Evolutionary conservation across 2,888 invertebrate genomes (phyloP).

Genomic region (Acrocera orbiculus): DNA sequence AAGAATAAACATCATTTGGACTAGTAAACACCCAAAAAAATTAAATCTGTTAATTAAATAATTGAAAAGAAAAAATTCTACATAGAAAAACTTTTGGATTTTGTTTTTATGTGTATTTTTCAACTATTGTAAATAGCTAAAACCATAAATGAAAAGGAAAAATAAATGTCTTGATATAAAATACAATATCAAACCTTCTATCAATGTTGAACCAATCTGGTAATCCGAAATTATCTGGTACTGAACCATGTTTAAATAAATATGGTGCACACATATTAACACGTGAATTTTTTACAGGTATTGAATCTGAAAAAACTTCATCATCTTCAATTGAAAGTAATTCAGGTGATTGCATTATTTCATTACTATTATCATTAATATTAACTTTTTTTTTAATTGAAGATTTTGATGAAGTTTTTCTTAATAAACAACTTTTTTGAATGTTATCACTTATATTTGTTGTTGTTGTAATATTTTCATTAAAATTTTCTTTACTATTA

Average conservation of each 20-base stretch:
- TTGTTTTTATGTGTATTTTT: no score
- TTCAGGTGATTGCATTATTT: conserved; percentile 27
- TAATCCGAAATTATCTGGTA: conserved; percentile 21
- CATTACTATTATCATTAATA: conserved; percentile 26
- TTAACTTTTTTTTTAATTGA: conserved; percentile 30
- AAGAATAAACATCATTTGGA: no score
- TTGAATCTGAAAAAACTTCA: conserved; percentile 41
- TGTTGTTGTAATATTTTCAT: conserved; percentile 4
- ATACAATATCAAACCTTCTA: conserved; percentile 25
- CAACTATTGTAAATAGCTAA: no score
- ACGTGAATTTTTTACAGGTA: conserved; percentile 30
- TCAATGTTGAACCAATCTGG: conserved; percentile 34
- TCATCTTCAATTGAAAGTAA: conserved; percentile 34
- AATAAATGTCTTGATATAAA: no score
- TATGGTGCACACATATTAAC: conserved; percentile 36
- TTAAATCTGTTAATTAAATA: no score
- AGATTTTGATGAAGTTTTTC: conserved; percentile 26
- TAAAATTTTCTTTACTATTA: conserved; percentile 1
- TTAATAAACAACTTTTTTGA: conserved; percentile 27
- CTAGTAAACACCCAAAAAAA: no score
- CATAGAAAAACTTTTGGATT: no score
- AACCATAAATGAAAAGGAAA: no score
- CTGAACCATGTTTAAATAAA: conserved; percentile 22
- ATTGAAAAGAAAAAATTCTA: no score
- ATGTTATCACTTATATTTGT: conserved; percentile 12